phyloP scores from a whole-genome alignment of 2,797 vertebrate genomes.

The Chelon auratus region DNA sequence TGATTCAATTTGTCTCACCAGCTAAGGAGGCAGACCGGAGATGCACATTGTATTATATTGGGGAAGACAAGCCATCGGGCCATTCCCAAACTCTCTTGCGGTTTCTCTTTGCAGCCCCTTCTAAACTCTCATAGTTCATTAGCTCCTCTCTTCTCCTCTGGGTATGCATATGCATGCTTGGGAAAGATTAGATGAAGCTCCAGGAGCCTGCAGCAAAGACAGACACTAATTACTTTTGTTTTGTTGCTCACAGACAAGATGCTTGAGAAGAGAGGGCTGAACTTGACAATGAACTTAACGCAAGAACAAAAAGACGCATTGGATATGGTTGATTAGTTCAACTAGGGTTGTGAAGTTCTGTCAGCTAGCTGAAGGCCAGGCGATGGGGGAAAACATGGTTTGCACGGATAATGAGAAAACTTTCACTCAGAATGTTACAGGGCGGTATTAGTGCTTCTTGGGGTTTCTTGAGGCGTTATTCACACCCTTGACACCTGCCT shows the following conservation, averaged over 20 bases:
- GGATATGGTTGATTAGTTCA: slow-evolving; percentile 63
- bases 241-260: slow-evolving; percentile 54
- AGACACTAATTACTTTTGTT: slow-evolving; percentile 74
- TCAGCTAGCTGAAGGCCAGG: slow-evolving; percentile 38
- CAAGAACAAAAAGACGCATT: slow-evolving; percentile 33
- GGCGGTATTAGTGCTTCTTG: slow-evolving; percentile 29
- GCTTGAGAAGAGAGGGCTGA: slow-evolving; percentile 44
- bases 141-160: slow-evolving; percentile 52
- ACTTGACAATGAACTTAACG: slow-evolving; percentile 54
- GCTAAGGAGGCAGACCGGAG: slow-evolving; percentile 56
- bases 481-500: slow-evolving; percentile 4
- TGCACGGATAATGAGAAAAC: slow-evolving; percentile 55
- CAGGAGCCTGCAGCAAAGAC: slow-evolving; percentile 49
- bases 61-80: slow-evolving; percentile 56
- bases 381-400: slow-evolving; percentile 31
- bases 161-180: slow-evolving; percentile 38
- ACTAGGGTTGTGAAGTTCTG: slow-evolving; percentile 55
- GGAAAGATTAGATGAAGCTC: slow-evolving; percentile 58
- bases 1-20: slow-evolving; percentile 71
- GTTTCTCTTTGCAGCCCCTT: slow-evolving; percentile 51
- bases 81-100: slow-evolving; percentile 35
- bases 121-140: slow-evolving; percentile 61
- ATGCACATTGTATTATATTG: slow-evolving; percentile 42
- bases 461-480: slow-evolving; percentile 34
- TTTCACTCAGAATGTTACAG: not conserved